phyloP scores from a whole-genome alignment of 2,888 invertebrate species.

The Thysanoteuthis rhombus region DNA sequence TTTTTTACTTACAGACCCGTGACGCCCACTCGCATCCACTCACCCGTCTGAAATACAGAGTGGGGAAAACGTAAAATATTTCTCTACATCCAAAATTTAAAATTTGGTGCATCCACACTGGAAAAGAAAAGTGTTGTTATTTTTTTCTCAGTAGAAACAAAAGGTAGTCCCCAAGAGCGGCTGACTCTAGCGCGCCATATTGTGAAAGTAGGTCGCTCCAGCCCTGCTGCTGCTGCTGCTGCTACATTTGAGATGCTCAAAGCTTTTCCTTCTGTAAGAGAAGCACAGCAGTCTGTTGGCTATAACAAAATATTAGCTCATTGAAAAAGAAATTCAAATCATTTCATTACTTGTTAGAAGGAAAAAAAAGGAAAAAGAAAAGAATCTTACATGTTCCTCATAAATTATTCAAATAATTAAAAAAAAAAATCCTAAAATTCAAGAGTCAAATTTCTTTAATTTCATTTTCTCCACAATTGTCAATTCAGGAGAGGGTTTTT shows the following conservation, averaged over 20 bases:
- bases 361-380: neutral
- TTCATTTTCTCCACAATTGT: neutral
- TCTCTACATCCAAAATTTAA: neutral
- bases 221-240: neutral
- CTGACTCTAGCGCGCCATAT: slow-evolving; percentile 12
- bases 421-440: neutral
- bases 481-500: neutral
- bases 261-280: neutral
- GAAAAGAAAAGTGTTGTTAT: neutral
- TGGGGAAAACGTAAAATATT: neutral
- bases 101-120: neutral
- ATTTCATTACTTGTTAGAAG: neutral
- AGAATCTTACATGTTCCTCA: neutral
- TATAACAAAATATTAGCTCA: neutral
- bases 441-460: neutral
- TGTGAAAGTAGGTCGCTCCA: slow-evolving; percentile 12
- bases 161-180: slow-evolving; percentile 12
- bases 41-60: slow-evolving; percentile 12
- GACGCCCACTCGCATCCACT: neutral
- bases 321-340: neutral
- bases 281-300: neutral
- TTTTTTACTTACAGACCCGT: neutral
- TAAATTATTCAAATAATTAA: neutral
- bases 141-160: neutral
- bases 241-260: neutral